These are phyloP conservation scores for Sparidentex hasta DNA, from an alignment of 2,797 vertebrate species.

Conservation along the genomic window DNA sequence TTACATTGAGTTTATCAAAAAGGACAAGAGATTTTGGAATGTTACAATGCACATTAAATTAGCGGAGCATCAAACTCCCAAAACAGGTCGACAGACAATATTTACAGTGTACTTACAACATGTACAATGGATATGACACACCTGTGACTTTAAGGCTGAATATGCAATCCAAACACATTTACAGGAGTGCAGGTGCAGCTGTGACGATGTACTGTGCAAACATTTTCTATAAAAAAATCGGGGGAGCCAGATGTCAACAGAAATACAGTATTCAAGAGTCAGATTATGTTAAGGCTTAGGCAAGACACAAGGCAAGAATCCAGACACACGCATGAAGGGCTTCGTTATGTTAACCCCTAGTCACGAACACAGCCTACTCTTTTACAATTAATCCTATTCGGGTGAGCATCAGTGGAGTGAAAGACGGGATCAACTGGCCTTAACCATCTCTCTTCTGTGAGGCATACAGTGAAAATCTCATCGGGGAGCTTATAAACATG, in stretches of 20 bases:
- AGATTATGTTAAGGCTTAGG: slow-evolving; percentile 79
- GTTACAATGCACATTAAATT: slow-evolving; percentile 83
- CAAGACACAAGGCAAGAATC: slow-evolving; percentile 69
- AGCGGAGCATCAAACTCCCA: slow-evolving; percentile 65
- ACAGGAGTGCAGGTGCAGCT: slow-evolving; percentile 69
- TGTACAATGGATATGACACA: slow-evolving; percentile 67
- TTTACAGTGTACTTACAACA: slow-evolving; percentile 76
- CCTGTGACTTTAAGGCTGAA: slow-evolving; percentile 79
- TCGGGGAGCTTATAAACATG: slow-evolving; percentile 59
- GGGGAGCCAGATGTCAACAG: slow-evolving; percentile 51
- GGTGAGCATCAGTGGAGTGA: slow-evolving; percentile 41
- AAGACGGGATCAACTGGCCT: slow-evolving; percentile 45
- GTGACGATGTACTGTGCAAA: slow-evolving; percentile 74
- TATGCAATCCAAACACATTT: slow-evolving; percentile 69
- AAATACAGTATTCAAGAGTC: slow-evolving; percentile 60
- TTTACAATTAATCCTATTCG: slow-evolving; percentile 54
- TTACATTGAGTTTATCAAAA: slow-evolving; percentile 78
- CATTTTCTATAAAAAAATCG: slow-evolving; percentile 50
- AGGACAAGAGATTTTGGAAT: slow-evolving; percentile 71
- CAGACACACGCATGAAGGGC: slow-evolving; percentile 47
- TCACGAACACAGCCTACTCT: slow-evolving; percentile 55
- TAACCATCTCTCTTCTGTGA: slow-evolving; percentile 47
- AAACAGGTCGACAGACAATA: slow-evolving; percentile 63
- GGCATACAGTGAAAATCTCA: slow-evolving; percentile 60
- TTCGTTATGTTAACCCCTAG: slow-evolving; percentile 41